Evolutionary conservation across 1,140 invertebrate genomes (phyloP).

Genomic region (Choristoneura fumiferana): DNA sequence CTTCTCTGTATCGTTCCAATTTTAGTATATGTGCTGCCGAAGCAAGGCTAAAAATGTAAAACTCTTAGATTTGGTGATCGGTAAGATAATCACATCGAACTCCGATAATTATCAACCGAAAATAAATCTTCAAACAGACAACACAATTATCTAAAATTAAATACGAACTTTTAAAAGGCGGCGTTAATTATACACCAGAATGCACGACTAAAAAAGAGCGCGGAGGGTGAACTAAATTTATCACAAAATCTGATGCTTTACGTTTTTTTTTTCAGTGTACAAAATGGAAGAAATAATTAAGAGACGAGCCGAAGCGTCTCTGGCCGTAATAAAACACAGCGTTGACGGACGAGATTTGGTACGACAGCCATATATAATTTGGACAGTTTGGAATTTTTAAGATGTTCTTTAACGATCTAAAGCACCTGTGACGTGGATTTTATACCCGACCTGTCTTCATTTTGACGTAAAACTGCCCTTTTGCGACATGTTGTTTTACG

Average conservation of each 20-base stretch:
- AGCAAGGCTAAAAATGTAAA: too few relatives aligned
- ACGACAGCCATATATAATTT: conserved; percentile 36
- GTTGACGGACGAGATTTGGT: conserved; percentile 52
- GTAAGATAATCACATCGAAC: too few relatives aligned
- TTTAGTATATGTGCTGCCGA: conserved; percentile 89
- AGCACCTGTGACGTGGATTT: conserved; percentile 38
- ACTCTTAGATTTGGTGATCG: too few relatives aligned
- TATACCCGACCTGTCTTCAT: conserved; percentile 22
- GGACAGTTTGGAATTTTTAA: conserved; percentile 38
- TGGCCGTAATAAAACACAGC: conserved; percentile 64
- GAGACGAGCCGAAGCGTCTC: conserved; percentile 56
- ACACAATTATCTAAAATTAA: background rate
- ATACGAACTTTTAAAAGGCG: background rate
- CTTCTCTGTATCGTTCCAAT: conserved; percentile 95
- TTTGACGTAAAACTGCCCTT: conserved; percentile 11
- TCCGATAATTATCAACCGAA: too few relatives aligned
- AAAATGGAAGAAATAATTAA: conserved; percentile 72
- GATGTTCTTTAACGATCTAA: conserved; percentile 31
- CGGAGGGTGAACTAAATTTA: conserved; percentile 65
- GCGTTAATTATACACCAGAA: conserved; percentile 53
- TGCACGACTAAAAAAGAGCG: conserved; percentile 33
- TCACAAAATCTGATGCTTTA: conserved; percentile 66
- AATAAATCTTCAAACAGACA: too few relatives aligned
- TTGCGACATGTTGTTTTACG: conserved; percentile 6
- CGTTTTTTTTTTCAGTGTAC: conserved; percentile 55